phyloP scores from a whole-genome alignment of 1,140 invertebrate species.

The Drosophila kohkoa region DNA sequence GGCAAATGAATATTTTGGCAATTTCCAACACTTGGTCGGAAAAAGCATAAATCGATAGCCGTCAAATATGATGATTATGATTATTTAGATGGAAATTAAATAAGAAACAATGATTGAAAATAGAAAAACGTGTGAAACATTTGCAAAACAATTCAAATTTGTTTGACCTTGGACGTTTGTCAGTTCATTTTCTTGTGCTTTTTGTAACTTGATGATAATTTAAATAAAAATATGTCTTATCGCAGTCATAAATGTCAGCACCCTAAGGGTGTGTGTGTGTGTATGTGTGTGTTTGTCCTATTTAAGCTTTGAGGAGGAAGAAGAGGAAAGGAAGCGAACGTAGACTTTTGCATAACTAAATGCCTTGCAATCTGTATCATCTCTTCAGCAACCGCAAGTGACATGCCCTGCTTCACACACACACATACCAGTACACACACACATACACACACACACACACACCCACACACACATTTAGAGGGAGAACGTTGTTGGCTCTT shows the following conservation, averaged over 20 bases:
- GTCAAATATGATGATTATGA: background rate
- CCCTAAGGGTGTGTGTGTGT: slow-evolving; percentile 30
- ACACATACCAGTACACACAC: slow-evolving; percentile 24
- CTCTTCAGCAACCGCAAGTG: slow-evolving; percentile 23
- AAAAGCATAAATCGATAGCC: background rate
- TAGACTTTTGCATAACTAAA: slow-evolving; percentile 72
- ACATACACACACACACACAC: slow-evolving; percentile 22
- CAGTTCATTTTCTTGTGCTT: background rate
- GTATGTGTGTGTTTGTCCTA: slow-evolving; percentile 46
- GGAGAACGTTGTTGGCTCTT: slow-evolving; percentile 29
- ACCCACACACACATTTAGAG: background rate
- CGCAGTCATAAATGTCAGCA: slow-evolving; percentile 65
- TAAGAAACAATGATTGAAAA: slow-evolving; percentile 1
- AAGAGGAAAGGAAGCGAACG: background rate
- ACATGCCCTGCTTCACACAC: slow-evolving; percentile 21
- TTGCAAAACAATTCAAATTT: slow-evolving; percentile 18
- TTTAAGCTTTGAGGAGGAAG: slow-evolving; percentile 48
- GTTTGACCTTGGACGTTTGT: background rate
- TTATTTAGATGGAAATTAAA: background rate
- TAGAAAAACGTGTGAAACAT: slow-evolving; percentile 10
- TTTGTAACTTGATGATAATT: slow-evolving; percentile 18
- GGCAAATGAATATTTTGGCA: slow-evolving; percentile 1
- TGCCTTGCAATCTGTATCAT: slow-evolving; percentile 60
- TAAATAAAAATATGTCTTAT: slow-evolving; percentile 55
- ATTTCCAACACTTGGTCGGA: background rate